Evolutionary conservation across 2,113 vertebrate genomes (phyloP).

Genomic region (Fulica atra): DNA sequence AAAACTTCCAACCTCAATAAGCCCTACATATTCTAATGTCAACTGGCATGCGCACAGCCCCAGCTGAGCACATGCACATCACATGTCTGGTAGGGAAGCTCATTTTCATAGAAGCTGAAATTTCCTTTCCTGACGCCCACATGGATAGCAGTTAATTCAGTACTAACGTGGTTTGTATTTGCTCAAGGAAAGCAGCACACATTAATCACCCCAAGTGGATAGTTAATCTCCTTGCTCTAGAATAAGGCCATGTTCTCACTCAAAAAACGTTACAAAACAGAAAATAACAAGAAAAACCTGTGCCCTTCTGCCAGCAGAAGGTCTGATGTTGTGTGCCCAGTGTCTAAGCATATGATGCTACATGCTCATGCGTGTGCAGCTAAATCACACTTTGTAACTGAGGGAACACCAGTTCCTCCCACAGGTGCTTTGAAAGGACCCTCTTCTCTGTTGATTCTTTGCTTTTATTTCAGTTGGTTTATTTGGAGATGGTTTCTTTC

Average conservation of each 20-base stretch:
- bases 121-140: not conserved
- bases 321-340: not conserved
- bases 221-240: not conserved
- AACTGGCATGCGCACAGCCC: not conserved
- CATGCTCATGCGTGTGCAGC: not conserved
- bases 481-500: not conserved
- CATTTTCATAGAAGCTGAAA: not conserved
- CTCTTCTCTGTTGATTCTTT: not conserved
- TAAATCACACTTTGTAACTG: not conserved
- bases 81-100: not conserved
- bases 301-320: not conserved
- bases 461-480: not conserved
- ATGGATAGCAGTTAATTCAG: not conserved
- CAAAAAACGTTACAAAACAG: not conserved
- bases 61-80: accelerated
- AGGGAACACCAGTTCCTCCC: not conserved
- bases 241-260: not conserved
- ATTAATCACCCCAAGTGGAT: not conserved
- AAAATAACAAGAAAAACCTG: not conserved
- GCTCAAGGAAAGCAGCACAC: not conserved
- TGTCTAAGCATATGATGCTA: not conserved
- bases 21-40: not conserved
- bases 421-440: not conserved
- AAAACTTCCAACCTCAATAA: not conserved
- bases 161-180: not conserved